phyloP scores from a whole-genome alignment of 2,888 invertebrate genomes.

The Gymnocheta viridis region DNA sequence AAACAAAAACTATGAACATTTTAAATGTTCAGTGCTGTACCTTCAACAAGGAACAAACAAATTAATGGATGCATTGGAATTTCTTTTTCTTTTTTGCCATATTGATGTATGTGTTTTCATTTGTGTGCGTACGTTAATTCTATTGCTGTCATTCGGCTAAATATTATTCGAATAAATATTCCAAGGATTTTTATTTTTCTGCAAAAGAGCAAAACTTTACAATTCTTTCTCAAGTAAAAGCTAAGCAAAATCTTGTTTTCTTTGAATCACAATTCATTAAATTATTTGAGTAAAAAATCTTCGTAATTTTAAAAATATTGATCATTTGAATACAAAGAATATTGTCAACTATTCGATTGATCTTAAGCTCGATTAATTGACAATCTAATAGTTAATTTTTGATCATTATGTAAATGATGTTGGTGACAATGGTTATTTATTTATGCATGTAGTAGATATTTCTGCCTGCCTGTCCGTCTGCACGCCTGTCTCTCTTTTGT shows the following conservation, averaged over 20 bases:
- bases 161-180: background rate
- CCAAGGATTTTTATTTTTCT: too few relatives aligned
- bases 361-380: background rate
- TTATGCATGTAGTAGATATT: conserved; percentile 18
- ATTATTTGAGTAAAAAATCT: too few relatives aligned
- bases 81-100: conserved; percentile 7
- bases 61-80: conserved; percentile 39
- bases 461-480: background rate
- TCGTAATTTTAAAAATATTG: too few relatives aligned
- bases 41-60: conserved; percentile 49
- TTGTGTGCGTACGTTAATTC: background rate
- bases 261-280: too few relatives aligned
- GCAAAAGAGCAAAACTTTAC: too few relatives aligned
- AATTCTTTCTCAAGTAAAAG: too few relatives aligned
- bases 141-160: background rate
- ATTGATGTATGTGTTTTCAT: conserved; percentile 1
- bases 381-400: conserved; percentile 23
- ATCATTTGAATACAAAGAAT: too few relatives aligned
- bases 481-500: conserved; percentile 13
- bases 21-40: conserved; percentile 44
- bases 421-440: conserved; percentile 68
- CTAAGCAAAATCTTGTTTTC: too few relatives aligned
- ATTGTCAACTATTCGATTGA: background rate
- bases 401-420: conserved; percentile 62
- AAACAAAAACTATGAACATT: background rate